phyloP scores from a whole-genome alignment of 2,797 vertebrate genomes.

The Uromys caudimaculatus region DNA sequence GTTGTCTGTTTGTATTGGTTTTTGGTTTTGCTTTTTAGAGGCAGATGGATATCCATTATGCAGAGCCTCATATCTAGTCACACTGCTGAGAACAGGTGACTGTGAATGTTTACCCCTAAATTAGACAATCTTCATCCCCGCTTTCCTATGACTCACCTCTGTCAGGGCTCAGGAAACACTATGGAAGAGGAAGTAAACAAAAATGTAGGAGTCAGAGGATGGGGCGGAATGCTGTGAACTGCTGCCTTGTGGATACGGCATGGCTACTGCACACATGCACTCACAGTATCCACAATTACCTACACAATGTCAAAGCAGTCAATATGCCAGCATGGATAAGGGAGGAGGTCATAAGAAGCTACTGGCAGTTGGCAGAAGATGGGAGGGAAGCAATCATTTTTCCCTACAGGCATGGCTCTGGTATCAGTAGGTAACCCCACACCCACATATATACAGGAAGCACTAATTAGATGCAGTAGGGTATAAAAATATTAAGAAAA shows the following conservation, averaged over 20 bases:
- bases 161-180: not conserved
- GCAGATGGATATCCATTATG: not conserved
- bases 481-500: not conserved
- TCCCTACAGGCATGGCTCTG: not conserved
- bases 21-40: not conserved
- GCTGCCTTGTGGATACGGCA: not conserved
- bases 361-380: not conserved
- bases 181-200: not conserved
- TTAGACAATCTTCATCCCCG: not conserved
- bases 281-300: too few relatives aligned
- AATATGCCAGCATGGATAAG: not conserved
- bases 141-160: not conserved
- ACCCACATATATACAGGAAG: not conserved
- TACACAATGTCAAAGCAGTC: not conserved
- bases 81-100: not conserved
- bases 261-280: not conserved
- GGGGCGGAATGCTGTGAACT: rapidly evolving
- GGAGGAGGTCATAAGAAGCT: not conserved
- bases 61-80: not conserved
- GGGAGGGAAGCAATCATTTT: not conserved
- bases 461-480: not conserved
- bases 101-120: not conserved
- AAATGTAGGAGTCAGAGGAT: not conserved
- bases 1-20: not conserved
- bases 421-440: not conserved